phyloP scores from a whole-genome alignment of 2,113 vertebrate genomes.

The Quiscalus mexicanus region DNA sequence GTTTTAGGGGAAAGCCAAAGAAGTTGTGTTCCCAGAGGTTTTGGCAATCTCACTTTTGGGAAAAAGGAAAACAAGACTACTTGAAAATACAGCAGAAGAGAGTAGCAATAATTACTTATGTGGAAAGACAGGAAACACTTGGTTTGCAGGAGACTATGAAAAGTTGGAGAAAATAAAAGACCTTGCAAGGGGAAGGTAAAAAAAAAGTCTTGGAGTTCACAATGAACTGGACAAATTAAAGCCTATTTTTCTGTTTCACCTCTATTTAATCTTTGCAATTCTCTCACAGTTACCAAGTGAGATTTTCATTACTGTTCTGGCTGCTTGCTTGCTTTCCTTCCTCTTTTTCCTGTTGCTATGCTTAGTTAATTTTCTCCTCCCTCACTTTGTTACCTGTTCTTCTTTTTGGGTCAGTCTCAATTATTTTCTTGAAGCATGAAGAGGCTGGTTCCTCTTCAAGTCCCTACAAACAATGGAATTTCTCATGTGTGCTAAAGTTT shows the following conservation, averaged over 20 bases:
- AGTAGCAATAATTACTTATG: not conserved
- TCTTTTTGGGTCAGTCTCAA: not conserved
- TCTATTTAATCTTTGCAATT: not conserved
- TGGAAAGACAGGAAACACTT: not conserved
- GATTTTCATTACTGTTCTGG: not conserved
- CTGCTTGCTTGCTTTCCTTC: not conserved
- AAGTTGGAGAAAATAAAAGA: not conserved
- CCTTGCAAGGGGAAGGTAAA: not conserved
- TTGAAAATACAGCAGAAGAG: not conserved
- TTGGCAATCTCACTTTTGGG: not conserved
- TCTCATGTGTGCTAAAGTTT: not conserved
- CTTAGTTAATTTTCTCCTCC: not conserved
- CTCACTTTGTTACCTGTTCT: not conserved
- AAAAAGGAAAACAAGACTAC: not conserved
- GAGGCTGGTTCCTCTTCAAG: not conserved
- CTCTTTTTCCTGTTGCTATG: not conserved
- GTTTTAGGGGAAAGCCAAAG: not conserved
- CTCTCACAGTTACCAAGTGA: not conserved
- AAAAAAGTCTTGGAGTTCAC: not conserved
- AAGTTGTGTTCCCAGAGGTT: not conserved
- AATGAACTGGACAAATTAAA: not conserved
- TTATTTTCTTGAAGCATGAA: not conserved
- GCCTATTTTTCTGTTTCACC: not conserved
- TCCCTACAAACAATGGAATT: not conserved
- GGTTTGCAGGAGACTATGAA: not conserved